These are phyloP conservation scores for Monochamus saltuarius DNA, from an alignment of 1,140 invertebrate species.

Conservation along the genomic window DNA sequence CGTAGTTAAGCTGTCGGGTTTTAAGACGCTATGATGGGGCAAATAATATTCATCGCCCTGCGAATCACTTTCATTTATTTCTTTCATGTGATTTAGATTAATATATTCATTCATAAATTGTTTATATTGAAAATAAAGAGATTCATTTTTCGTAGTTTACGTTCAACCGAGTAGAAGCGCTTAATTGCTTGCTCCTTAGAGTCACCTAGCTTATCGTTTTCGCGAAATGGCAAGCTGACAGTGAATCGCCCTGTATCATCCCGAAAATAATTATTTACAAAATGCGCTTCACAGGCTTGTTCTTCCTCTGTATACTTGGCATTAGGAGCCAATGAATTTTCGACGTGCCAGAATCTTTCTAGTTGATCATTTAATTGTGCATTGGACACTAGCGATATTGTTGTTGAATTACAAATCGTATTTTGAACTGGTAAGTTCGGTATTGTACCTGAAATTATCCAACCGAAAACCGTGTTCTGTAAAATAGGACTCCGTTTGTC, in stretches of 20 bases:
- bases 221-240: slow-evolving; percentile 12
- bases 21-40: too few species aligned
- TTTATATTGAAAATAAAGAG: too few species aligned
- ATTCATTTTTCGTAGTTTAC: too few species aligned
- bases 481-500: slow-evolving; percentile 17
- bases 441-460: slow-evolving; percentile 15
- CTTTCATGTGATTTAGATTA: slow-evolving; percentile 13
- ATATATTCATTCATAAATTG: too few species aligned
- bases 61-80: too few species aligned
- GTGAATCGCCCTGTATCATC: background rate
- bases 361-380: background rate
- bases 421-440: background rate
- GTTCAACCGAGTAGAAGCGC: too few species aligned
- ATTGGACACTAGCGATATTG: background rate
- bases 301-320: slow-evolving; percentile 8
- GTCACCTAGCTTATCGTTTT: too few species aligned
- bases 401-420: background rate
- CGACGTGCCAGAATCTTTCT: slow-evolving; percentile 15
- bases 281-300: slow-evolving; percentile 6
- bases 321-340: background rate
- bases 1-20: too few species aligned
- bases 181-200: too few species aligned
- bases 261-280: slow-evolving; percentile 3
- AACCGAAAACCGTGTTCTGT: slow-evolving; percentile 23
- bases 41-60: too few species aligned